These are phyloP conservation scores for Tenualosa ilisha DNA, from an alignment of 2,797 vertebrate genomes.

Conservation along the genomic window DNA sequence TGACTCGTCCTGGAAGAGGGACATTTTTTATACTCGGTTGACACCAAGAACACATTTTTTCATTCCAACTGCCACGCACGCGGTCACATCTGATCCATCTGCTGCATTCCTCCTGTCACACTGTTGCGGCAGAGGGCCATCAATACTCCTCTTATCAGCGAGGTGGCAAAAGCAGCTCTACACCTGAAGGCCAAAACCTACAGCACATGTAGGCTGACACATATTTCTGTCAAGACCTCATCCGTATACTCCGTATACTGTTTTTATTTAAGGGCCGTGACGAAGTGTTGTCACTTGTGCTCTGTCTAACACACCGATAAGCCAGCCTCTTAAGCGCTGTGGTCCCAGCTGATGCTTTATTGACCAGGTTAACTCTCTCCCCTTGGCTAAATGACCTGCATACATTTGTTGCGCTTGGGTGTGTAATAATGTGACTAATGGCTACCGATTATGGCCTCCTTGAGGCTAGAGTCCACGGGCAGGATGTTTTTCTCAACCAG, in stretches of 20 bases:
- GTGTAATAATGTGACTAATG: not conserved
- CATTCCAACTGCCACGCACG: not conserved
- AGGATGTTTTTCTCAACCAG: slow-evolving; percentile 98
- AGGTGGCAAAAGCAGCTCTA: not conserved
- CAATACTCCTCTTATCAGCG: not conserved
- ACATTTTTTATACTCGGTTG: not conserved
- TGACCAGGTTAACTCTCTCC: no score
- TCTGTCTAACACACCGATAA: no score
- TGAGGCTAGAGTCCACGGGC: slow-evolving; percentile 91
- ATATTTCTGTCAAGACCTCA: not conserved
- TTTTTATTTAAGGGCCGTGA: no score
- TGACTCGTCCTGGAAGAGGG: not conserved
- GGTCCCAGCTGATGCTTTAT: no score
- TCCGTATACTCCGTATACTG: no score
- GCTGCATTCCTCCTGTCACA: not conserved
- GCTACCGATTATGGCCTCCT: slow-evolving; percentile 95
- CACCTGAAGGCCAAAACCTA: not conserved
- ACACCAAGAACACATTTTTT: slow-evolving; percentile 11
- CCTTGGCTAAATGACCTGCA: no score
- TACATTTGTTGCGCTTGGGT: not conserved
- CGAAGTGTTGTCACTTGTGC: no score
- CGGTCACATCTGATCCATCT: not conserved
- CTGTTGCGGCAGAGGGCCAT: not conserved
- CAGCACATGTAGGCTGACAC: not conserved
- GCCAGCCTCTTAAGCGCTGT: no score